Evolutionary conservation across 2,113 vertebrate species (phyloP).

Genomic region (Rhinolophus ferrumequinum): DNA sequence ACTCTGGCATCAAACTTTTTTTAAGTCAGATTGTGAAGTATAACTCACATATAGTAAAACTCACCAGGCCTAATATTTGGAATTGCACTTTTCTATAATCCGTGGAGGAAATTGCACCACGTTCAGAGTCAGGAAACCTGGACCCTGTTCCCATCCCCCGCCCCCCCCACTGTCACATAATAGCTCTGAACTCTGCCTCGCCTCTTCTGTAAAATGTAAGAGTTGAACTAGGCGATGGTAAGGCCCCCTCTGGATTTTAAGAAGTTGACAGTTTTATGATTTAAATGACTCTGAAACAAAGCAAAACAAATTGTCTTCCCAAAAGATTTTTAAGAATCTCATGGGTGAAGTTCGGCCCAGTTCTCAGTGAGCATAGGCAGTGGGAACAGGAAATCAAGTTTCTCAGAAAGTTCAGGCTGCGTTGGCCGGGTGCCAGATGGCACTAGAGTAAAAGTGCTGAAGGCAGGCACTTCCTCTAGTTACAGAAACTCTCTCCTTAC

Average conservation of each 20-base stretch:
- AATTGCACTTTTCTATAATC: constrained; percentile 16
- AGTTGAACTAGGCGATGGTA: background rate
- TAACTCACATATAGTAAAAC: constrained; percentile 24
- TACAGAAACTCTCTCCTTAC: constrained; percentile 66
- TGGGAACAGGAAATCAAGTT: constrained; percentile 80
- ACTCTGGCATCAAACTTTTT: background rate
- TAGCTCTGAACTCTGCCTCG: background rate
- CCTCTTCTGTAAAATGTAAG: background rate
- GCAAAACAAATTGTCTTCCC: background rate
- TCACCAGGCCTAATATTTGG: background rate
- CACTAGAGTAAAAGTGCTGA: background rate
- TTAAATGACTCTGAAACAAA: background rate
- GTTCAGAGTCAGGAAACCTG: background rate
- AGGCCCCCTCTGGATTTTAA: background rate
- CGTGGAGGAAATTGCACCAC: background rate
- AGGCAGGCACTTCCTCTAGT: constrained; percentile 63
- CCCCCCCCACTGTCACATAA: background rate
- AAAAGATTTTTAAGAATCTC: constrained; percentile 3
- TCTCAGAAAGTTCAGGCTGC: constrained; percentile 75
- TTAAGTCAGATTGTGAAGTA: background rate
- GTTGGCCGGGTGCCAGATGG: constrained; percentile 80
- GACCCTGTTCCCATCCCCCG: background rate
- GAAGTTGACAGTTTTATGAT: background rate
- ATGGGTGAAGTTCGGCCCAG: background rate
- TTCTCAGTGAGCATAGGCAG: background rate